phyloP scores from a whole-genome alignment of 2,113 vertebrate genomes.

The Triplophysa tibetana region DNA sequence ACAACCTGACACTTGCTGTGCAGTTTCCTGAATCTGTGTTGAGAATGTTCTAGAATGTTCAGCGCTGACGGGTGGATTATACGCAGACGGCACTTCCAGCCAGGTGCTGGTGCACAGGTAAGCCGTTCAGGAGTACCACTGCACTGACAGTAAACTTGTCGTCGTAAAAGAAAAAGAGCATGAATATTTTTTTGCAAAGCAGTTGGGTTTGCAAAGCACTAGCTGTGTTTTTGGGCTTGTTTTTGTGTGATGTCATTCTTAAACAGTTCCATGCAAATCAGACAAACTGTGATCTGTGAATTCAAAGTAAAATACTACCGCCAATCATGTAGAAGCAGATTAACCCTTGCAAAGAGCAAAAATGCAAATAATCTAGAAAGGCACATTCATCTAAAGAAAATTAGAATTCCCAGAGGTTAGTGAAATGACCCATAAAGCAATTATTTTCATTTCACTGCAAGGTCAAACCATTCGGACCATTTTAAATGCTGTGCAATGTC shows the following conservation, averaged over 20 bases:
- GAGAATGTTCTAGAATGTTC: slow-evolving; percentile 21
- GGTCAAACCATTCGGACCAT: slow-evolving; percentile 38
- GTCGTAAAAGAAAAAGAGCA: neutral
- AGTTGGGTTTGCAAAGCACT: neutral
- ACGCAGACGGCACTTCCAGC: slow-evolving; percentile 27
- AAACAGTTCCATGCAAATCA: neutral
- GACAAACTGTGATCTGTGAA: neutral
- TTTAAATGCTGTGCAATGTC: slow-evolving; percentile 16
- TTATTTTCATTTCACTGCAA: slow-evolving; percentile 31
- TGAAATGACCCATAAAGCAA: slow-evolving; percentile 25
- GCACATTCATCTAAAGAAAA: too few species aligned
- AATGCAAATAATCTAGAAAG: slow-evolving; percentile 2
- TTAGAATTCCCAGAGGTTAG: slow-evolving; percentile 12
- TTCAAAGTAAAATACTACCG: neutral
- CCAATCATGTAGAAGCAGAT: neutral
- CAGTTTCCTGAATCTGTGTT: slow-evolving; percentile 29
- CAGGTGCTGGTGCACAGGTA: neutral
- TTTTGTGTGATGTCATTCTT: neutral
- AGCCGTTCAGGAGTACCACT: neutral
- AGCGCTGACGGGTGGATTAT: slow-evolving; percentile 24
- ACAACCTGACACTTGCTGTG: slow-evolving; percentile 3
- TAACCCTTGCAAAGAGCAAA: neutral
- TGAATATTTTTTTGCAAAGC: neutral
- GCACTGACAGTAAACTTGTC: slow-evolving; percentile 6
- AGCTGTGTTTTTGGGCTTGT: neutral